Base-by-base conservation (phyloP, 2,113 vertebrate species). In the Paratilapia polleni region DNA sequence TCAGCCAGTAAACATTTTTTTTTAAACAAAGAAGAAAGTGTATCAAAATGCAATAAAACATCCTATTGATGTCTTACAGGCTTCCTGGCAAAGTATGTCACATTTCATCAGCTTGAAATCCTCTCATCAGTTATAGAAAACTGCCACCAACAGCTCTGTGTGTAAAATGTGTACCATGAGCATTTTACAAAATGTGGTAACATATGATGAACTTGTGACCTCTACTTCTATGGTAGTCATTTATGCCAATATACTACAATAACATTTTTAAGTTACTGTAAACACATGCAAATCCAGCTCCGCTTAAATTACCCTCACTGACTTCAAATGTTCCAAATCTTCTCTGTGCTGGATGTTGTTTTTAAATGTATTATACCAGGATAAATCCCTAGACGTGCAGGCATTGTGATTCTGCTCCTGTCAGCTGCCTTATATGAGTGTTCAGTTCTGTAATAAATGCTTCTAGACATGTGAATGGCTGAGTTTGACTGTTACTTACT, bases 401-500 rank as follows among this genome's bases (percentile, higher is more conserved):
- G 24, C 24, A 73, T 20, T 52, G 26, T 63, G 22, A 0, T 77
- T 24, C 22, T 58, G 2, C 52, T 66, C 6, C 3, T 57, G 73
- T 36, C 13, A 22, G 13, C 19, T 9, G 22, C 38, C 3, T 3
- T 31, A 28, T 2, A 6, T 19, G 28, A 61, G 14, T 56, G 38
- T 58, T 59, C 6, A 54, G 19, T 26, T 34, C 47, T 73, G 26
- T 34, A 73, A 73, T 24, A 54, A 77, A 77, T 22, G 62, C 24
- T 57, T 61, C 4, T 8, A 57, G 20, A 64, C 24, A 41, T 10
- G 17, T 4, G 31, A 62, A 47, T 19, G 64, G 14, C 24, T 59
- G 34, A 83, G 20, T 31, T 4, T 19, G 61, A 73, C 7, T 49
- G 64, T 13, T 76, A 96, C 97, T 97, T 92, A 98, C 97, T 96